These are phyloP conservation scores for Drosophila varians DNA, from an alignment of 1,140 invertebrate species.

Conservation along the genomic window DNA sequence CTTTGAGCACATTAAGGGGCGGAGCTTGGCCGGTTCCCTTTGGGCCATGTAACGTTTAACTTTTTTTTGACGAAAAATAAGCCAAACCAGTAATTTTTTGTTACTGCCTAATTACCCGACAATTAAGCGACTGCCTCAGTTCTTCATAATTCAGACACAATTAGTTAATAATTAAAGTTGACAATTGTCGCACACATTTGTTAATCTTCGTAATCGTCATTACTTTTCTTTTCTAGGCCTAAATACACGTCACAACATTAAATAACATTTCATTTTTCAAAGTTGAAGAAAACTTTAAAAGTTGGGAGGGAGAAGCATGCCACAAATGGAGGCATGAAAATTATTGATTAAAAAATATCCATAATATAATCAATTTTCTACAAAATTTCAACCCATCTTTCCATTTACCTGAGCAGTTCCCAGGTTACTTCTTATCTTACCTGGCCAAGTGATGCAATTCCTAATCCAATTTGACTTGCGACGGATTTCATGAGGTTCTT, in stretches of 20 bases:
- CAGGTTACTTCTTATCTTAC: constrained; percentile 17
- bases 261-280: constrained; percentile 33
- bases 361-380: no score
- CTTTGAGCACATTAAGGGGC: constrained; percentile 40
- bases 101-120: constrained; percentile 56
- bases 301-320: constrained; percentile 1
- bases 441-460: constrained; percentile 45
- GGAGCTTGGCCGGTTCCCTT: constrained; percentile 40
- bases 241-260: constrained; percentile 65
- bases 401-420: background rate
- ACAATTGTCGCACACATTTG: constrained; percentile 71
- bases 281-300: constrained; percentile 32
- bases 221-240: constrained; percentile 17
- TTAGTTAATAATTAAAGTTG: constrained; percentile 76
- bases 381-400: background rate
- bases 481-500: constrained; percentile 26
- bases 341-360: no score
- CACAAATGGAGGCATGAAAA: no score
- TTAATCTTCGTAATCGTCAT: constrained; percentile 27
- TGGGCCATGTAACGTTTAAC: constrained; percentile 16
- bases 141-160: constrained; percentile 75
- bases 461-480: constrained; percentile 44
- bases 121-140: constrained; percentile 63
- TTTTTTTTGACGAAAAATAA: constrained; percentile 27
- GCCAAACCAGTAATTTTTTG: constrained; percentile 37